Conservation (phyloP, 1,140 invertebrate species). For the Philotrypesis tridentata region DNA sequence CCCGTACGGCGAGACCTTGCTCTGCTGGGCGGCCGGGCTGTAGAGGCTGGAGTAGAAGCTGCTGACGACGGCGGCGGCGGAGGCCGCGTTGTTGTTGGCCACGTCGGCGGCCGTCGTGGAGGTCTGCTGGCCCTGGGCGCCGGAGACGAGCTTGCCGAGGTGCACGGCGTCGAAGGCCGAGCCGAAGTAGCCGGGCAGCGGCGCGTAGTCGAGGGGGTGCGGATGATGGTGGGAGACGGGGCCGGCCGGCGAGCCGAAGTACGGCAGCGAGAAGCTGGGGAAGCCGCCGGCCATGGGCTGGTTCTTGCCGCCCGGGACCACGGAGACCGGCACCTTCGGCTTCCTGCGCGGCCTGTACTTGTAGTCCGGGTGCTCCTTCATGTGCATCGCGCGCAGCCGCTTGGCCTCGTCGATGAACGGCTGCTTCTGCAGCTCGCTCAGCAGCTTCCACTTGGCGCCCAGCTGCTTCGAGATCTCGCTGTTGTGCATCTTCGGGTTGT, state of each 20-base stretch:
- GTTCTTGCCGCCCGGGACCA: slow-evolving; percentile 56
- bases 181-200: slow-evolving; percentile 77
- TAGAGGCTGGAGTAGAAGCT: slow-evolving; percentile 78
- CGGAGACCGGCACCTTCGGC: slow-evolving; percentile 82
- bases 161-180: slow-evolving; percentile 79
- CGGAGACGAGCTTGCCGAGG: slow-evolving; percentile 74
- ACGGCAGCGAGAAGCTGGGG: slow-evolving; percentile 76
- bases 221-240: slow-evolving; percentile 74
- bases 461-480: slow-evolving; percentile 98
- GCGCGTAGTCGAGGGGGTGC: slow-evolving; percentile 59
- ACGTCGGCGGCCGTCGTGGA: slow-evolving; percentile 56
- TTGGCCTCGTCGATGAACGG: slow-evolving; percentile 99
- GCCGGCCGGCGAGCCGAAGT: slow-evolving; percentile 72
- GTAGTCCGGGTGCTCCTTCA: slow-evolving; percentile 99
- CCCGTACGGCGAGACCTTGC: slow-evolving; percentile 35
- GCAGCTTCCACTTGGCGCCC: slow-evolving; percentile 97
- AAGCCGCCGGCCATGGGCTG: slow-evolving; percentile 88
- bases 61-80: slow-evolving; percentile 75
- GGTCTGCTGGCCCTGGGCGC: slow-evolving; percentile 70
- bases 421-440: slow-evolving; percentile 94
- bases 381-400: slow-evolving; percentile 93
- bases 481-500: slow-evolving; percentile 99
- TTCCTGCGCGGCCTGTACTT: slow-evolving; percentile 94
- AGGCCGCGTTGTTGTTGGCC: slow-evolving; percentile 58
- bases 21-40: slow-evolving; percentile 26